phyloP scores from a whole-genome alignment of 2,797 vertebrate genomes.

The Sebastes diploproa region DNA sequence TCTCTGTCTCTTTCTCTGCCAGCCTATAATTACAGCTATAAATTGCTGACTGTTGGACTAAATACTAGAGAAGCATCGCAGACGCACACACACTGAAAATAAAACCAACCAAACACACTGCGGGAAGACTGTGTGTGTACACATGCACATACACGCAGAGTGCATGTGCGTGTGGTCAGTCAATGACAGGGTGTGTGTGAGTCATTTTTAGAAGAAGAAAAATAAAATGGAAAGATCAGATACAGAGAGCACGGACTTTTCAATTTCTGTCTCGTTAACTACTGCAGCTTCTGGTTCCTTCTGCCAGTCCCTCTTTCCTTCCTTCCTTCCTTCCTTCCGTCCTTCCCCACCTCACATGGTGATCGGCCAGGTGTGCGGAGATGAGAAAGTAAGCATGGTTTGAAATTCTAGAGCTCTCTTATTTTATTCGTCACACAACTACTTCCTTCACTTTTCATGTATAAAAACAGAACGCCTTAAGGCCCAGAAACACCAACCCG shows the following conservation, averaged over 20 bases:
- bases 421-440: background rate
- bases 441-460: background rate
- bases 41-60: slow-evolving; percentile 72
- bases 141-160: background rate
- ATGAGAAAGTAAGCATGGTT: background rate
- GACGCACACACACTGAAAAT: slow-evolving; percentile 18
- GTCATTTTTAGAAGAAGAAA: slow-evolving; percentile 66
- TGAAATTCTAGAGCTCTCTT: background rate
- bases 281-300: background rate
- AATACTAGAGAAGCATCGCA: slow-evolving; percentile 44
- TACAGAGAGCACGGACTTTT: slow-evolving; percentile 37
- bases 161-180: slow-evolving; percentile 60
- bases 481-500: no score
- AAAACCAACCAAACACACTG: slow-evolving; percentile 30
- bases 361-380: background rate
- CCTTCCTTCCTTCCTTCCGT: no score
- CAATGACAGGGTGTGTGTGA: slow-evolving; percentile 69
- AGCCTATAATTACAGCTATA: slow-evolving; percentile 77
- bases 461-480: background rate
- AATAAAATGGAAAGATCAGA: slow-evolving; percentile 65
- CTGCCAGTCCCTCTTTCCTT: background rate
- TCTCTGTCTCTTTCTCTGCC: slow-evolving; percentile 44
- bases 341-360: background rate
- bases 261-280: slow-evolving; percentile 32
- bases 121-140: background rate